Conservation (phyloP, 1,140 invertebrate genomes). For the Drosophila murphyi region DNA sequence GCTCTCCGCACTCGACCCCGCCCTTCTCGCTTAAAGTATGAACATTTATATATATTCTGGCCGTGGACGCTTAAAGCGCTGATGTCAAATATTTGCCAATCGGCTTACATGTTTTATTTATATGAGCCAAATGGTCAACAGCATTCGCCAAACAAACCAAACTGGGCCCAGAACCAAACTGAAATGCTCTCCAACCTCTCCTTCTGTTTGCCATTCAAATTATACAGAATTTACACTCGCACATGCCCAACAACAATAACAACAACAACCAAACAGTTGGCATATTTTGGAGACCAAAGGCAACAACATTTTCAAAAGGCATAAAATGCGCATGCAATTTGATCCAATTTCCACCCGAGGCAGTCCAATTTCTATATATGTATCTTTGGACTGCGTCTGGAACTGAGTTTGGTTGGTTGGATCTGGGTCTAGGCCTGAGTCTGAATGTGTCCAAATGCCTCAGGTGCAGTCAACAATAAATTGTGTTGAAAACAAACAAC, state of each 20-base stretch:
- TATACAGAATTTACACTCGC: constrained; percentile 53
- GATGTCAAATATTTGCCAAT: constrained; percentile 69
- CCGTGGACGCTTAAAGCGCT: constrained; percentile 57
- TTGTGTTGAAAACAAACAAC: constrained; percentile 75
- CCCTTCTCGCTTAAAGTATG: constrained; percentile 50
- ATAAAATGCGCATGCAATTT: constrained; percentile 43
- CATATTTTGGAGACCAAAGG: constrained; percentile 56
- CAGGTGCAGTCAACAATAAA: constrained; percentile 74
- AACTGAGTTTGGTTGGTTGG: background rate
- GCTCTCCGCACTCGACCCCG: background rate
- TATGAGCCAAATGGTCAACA: constrained; percentile 74
- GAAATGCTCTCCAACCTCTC: constrained; percentile 3
- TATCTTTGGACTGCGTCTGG: background rate
- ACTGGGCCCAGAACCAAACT: constrained; percentile 26
- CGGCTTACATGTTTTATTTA: constrained; percentile 79
- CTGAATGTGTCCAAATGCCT: constrained; percentile 28
- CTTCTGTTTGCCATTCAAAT: constrained; percentile 70
- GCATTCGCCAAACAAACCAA: constrained; percentile 27
- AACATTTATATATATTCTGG: constrained; percentile 19
- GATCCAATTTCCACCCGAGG: constrained; percentile 6
- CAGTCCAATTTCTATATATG: background rate
- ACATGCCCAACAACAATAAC: constrained; percentile 35
- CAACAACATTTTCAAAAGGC: constrained; percentile 38
- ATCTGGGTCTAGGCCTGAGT: background rate
- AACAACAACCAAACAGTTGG: constrained; percentile 31